Conservation (phyloP, 23 tunicate species). For the Phallusia fumigata region DNA sequence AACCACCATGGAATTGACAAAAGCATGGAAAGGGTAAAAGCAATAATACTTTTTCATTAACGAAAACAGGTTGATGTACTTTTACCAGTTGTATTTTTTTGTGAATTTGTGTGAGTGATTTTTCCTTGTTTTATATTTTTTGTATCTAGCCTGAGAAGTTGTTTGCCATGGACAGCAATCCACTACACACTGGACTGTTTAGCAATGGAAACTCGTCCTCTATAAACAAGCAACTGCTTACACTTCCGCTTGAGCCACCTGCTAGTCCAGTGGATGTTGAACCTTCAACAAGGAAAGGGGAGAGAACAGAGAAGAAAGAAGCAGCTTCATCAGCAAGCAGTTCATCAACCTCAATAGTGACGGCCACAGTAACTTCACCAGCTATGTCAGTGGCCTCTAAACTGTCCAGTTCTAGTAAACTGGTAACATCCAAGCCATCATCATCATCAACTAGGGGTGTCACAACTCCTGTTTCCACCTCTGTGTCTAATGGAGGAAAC, state of each 20-base stretch:
- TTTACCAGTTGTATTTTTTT: no score
- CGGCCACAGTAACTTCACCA: not conserved
- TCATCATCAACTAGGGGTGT: slow-evolving; percentile 9
- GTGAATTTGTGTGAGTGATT: slow-evolving; percentile 7
- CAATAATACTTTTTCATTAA: not conserved
- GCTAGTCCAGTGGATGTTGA: not conserved
- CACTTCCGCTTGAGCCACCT: not conserved
- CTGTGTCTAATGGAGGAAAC: slow-evolving; percentile 19
- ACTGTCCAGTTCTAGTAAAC: not conserved
- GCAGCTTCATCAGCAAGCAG: not conserved
- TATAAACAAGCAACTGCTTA: not conserved
- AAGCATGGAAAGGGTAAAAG: not conserved
- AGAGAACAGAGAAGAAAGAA: slow-evolving; percentile 14
- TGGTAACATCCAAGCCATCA: slow-evolving; percentile 23
- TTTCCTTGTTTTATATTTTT: not conserved
- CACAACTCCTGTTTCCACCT: slow-evolving; percentile 15
- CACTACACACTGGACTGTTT: not conserved
- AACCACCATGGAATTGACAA: slow-evolving; percentile 13
- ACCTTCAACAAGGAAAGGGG: not conserved
- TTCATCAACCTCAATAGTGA: not conserved
- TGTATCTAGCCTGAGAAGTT: not conserved
- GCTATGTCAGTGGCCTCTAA: not conserved
- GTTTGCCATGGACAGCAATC: not conserved
- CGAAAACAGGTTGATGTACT: no score
- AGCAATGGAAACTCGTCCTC: not conserved